phyloP scores from a whole-genome alignment of 2,888 invertebrate species.

The Neoitamus cyanurus region DNA sequence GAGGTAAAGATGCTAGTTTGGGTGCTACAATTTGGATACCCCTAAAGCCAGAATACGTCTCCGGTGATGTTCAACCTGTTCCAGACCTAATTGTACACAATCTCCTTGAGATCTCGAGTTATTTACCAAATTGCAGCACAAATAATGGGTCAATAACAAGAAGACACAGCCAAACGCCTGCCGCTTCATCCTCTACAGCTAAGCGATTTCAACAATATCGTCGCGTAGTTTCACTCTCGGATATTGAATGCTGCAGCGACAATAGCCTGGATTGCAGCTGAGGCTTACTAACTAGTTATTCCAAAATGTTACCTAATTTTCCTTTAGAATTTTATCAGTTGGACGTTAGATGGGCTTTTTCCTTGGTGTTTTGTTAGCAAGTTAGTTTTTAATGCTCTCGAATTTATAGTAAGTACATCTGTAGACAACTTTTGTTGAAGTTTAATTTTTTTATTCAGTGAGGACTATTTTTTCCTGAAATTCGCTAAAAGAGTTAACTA shows the following conservation, averaged over 20 bases:
- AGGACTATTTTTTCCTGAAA: not conserved
- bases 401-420: not conserved
- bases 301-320: not conserved
- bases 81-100: constrained; percentile 62
- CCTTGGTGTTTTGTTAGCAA: not conserved
- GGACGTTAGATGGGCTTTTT: not conserved
- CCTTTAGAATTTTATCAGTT: not conserved
- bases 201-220: constrained; percentile 7
- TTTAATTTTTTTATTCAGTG: not conserved
- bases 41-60: constrained; percentile 60
- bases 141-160: constrained; percentile 31
- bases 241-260: constrained; percentile 64
- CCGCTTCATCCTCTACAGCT: constrained; percentile 46
- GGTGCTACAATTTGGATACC: constrained; percentile 87
- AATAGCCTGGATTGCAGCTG: constrained; percentile 64
- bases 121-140: constrained; percentile 57
- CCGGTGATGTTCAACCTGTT: constrained; percentile 54
- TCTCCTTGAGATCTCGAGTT: constrained; percentile 61
- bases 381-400: not conserved
- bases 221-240: constrained; percentile 58
- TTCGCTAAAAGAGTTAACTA: not conserved
- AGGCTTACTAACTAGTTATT: not conserved
- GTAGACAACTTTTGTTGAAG: not conserved
- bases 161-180: not conserved
- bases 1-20: constrained; percentile 80